These are phyloP conservation scores for Sesia apiformis DNA, from an alignment of 2,888 invertebrate species.

Conservation along the genomic window DNA sequence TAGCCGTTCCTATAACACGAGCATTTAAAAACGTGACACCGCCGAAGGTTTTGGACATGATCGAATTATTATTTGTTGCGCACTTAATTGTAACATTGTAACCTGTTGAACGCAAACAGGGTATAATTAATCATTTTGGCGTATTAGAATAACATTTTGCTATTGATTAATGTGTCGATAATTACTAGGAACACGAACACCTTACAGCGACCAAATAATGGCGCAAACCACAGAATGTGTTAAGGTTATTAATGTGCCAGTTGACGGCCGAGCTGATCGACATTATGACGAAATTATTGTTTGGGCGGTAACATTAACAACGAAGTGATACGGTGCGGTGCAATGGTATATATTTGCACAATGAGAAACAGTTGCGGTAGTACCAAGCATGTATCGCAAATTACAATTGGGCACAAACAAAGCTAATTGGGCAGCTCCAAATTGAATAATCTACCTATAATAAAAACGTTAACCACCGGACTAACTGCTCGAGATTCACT, in stretches of 20 bases:
- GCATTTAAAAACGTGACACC: slow-evolving; percentile 7
- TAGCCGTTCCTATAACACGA: not conserved
- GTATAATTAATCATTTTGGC: slow-evolving; percentile 43
- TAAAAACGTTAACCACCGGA: not conserved
- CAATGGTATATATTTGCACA: no score
- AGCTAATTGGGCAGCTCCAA: no score
- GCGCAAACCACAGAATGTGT: slow-evolving; percentile 27
- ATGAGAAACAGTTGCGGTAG: no score
- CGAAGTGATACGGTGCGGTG: no score
- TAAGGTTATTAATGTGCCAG: slow-evolving; percentile 20
- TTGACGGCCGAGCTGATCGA: slow-evolving; percentile 7
- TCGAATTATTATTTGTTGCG: not conserved
- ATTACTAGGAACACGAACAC: slow-evolving; percentile 33
- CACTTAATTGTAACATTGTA: slow-evolving; percentile 13
- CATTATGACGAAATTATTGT: slow-evolving; percentile 20
- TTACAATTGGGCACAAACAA: no score
- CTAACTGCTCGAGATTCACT: slow-evolving; percentile 25
- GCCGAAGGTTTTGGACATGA: slow-evolving; percentile 1
- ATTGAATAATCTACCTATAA: no score
- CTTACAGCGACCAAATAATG: slow-evolving; percentile 16
- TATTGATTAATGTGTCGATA: slow-evolving; percentile 44
- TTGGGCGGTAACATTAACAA: not conserved
- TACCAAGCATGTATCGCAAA: no score
- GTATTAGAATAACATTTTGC: slow-evolving; percentile 37
- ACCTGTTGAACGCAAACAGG: slow-evolving; percentile 24